phyloP scores from a whole-genome alignment of 2,888 invertebrate genomes.

The Strigamia crassipes region DNA sequence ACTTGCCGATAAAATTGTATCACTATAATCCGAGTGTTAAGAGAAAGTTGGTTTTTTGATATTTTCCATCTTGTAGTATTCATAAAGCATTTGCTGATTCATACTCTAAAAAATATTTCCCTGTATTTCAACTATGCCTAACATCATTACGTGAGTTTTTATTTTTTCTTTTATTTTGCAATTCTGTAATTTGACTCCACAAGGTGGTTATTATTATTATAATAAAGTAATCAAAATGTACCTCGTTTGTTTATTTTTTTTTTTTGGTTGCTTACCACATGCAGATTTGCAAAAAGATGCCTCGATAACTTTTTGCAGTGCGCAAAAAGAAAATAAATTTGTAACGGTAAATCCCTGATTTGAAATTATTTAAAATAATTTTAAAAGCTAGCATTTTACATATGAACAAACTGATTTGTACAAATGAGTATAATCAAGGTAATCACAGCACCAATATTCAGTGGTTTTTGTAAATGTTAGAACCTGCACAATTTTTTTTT shows the following conservation, averaged over 20 bases:
- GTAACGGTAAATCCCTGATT: not conserved
- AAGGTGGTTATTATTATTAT: constrained; percentile 12
- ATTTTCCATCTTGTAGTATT: not conserved
- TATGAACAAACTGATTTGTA: not conserved
- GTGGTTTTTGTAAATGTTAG: not conserved
- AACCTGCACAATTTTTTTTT: not conserved
- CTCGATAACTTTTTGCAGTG: not conserved
- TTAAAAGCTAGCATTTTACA: not conserved
- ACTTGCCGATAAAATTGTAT: not conserved
- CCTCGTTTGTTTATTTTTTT: not conserved
- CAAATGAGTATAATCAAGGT: constrained; percentile 8
- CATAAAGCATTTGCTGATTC: not conserved
- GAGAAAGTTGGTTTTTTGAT: not conserved
- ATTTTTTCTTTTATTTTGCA: not conserved
- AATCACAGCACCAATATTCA: constrained; percentile 30
- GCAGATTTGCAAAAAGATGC: not conserved
- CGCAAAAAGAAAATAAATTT: not conserved
- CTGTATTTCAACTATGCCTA: not conserved
- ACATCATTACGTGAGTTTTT: not conserved
- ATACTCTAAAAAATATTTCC: not conserved
- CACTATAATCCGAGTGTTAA: not conserved
- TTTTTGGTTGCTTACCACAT: not conserved
- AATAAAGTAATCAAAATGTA: constrained; percentile 19
- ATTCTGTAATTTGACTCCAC: constrained; percentile 18
- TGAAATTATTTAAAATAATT: not conserved